Evolutionary conservation across 2,797 vertebrate species (phyloP).

Genomic region (Cyprinella venusta): DNA sequence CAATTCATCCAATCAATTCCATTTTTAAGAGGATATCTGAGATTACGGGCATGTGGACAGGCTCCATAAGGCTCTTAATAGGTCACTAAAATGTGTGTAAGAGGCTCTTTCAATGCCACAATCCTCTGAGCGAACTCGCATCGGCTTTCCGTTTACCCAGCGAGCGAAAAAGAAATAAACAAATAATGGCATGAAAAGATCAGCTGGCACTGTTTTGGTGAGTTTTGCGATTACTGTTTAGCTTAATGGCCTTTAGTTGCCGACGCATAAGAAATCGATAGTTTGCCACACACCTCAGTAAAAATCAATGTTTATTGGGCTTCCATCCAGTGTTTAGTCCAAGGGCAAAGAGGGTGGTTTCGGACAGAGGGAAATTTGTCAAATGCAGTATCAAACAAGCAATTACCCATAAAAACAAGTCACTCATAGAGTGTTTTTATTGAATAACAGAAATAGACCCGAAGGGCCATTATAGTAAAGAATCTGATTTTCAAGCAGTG

Average conservation of each 20-base stretch:
- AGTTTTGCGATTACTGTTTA: conserved; percentile 62
- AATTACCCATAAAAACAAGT: conserved; percentile 63
- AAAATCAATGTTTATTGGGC: conserved; percentile 63
- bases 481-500: conserved; percentile 61
- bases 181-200: conserved; percentile 49
- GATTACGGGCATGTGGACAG: conserved; percentile 74
- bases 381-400: conserved; percentile 57
- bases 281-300: conserved; percentile 66
- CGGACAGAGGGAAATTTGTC: conserved; percentile 54
- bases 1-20: conserved; percentile 83
- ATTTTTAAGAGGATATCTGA: conserved; percentile 82
- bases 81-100: conserved; percentile 78
- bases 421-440: conserved; percentile 56
- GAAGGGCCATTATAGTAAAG: conserved; percentile 51
- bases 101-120: conserved; percentile 67
- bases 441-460: conserved; percentile 63
- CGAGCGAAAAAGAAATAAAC: conserved; percentile 49
- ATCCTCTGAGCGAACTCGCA: conserved; percentile 62
- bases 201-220: conserved; percentile 55
- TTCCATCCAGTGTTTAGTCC: conserved; percentile 62
- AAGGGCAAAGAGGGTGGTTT: conserved; percentile 61
- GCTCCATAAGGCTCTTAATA: conserved; percentile 78
- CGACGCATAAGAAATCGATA: conserved; percentile 68
- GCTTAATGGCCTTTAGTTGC: conserved; percentile 66
- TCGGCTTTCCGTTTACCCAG: conserved; percentile 23